Base-by-base conservation (phyloP, 2,888 invertebrate genomes). In the Amphimallon solstitiale region DNA sequence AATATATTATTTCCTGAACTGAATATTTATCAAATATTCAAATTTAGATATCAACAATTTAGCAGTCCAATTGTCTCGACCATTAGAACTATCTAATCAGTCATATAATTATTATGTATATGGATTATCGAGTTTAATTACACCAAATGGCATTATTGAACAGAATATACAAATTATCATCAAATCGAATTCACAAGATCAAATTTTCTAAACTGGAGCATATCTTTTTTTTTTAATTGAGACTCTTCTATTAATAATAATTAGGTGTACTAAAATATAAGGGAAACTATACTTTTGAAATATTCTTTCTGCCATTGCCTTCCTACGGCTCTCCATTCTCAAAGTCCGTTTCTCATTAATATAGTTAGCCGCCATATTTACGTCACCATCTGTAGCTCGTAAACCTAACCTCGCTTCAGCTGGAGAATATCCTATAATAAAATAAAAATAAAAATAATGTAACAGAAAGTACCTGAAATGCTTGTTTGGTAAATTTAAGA, bases 341-440 rank as follows among this genome's bases (percentile, higher is more conserved):
- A 86, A 86, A 65, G 85, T 83, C 51, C 85, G 81, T 45, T 84
- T 82, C 51, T 87, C 85, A 12, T 86, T 85, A 49, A 93, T 90
- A 75, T 87, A 88, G 72, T 87, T 86, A 19, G 92, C 88, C 0
- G 92, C 91, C 3, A 77, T 76, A 66, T 87, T 85, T 0, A 89
- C 77, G 76, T 88, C 84, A 1, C 89, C 89, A 34, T 80, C 79
- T 45, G 85, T 84, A 0, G 88, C 87, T 65, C 91, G 83, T 68
- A 94, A 82, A 0, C 89, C 92, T 17, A 90, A 81, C n/a, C 92
- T 85, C 0, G 92, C 89, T 75, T 92, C 92, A 2, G 84, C 83
- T 0, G 85, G 78, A 0, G 87, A 85, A 83, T 90, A 93, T 14
- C 92, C 92, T 84, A 77, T 69, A 63, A 67, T 43, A 75, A 48